A percentile compares a stretch with the other conserved stretches of the same genome.
Conservation (phyloP, 2,113 vertebrate genomes). For the Alethe diademata region DNA sequence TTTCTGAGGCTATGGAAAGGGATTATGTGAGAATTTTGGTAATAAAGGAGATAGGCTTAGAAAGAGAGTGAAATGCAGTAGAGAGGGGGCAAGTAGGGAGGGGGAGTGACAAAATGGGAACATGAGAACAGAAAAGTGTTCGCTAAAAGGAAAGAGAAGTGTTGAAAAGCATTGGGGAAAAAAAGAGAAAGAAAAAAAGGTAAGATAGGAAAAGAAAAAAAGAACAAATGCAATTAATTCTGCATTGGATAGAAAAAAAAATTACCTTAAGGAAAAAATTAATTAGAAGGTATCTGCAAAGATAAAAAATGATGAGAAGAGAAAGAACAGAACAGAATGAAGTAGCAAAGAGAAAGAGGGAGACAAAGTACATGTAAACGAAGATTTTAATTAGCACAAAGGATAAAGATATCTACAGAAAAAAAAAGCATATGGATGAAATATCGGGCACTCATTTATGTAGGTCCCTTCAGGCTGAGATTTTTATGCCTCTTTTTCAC, state of each 20-base stretch:
- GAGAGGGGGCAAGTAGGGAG: background rate
- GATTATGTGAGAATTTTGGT: background rate
- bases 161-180: background rate
- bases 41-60: background rate
- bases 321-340: background rate
- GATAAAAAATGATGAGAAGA: background rate
- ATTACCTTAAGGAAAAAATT: background rate
- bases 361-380: conserved; percentile 47
- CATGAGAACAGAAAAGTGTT: background rate
- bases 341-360: conserved; percentile 47
- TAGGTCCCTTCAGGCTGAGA: background rate
- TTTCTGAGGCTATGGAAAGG: background rate
- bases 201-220: background rate
- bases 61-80: background rate
- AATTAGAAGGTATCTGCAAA: background rate
- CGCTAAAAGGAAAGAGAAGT: background rate
- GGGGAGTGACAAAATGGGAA: background rate
- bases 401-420: background rate
- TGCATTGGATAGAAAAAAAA: background rate
- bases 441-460: background rate
- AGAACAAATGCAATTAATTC: background rate
- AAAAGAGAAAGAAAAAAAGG: background rate
- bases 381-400: conserved; percentile 25
- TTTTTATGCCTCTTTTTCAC: conserved; percentile 13
- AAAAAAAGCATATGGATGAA: background rate